These are phyloP conservation scores for Propithecus perrieri DNA, from an alignment of 2,797 vertebrate species.

Conservation along the genomic window DNA sequence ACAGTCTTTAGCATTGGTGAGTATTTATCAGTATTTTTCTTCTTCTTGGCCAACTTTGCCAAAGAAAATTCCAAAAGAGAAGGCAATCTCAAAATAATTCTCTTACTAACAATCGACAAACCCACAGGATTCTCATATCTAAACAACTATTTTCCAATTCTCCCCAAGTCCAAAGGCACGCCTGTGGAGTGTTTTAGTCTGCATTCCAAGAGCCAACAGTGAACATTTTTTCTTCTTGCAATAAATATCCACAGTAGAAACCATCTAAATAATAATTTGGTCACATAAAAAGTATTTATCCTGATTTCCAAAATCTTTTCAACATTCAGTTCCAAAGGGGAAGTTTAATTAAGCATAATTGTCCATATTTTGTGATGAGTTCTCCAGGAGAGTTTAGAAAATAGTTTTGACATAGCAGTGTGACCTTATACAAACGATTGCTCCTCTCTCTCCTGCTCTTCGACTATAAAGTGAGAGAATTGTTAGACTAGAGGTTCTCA, in stretches of 20 bases:
- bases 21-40: background rate
- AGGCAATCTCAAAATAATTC: conserved; percentile 49
- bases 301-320: conserved; percentile 22
- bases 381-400: background rate
- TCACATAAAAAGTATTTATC: background rate
- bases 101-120: conserved; percentile 24
- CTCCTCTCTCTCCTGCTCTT: background rate
- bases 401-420: background rate
- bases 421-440: background rate
- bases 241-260: background rate
- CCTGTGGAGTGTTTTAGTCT: background rate
- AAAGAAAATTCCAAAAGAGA: conserved; percentile 31
- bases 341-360: background rate
- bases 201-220: background rate
- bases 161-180: background rate
- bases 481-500: background rate
- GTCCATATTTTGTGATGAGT: background rate
- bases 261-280: background rate
- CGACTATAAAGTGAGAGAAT: background rate
- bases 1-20: background rate
- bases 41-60: conserved; percentile 4
- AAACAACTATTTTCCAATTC: conserved; percentile 16
- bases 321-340: background rate
- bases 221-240: background rate
- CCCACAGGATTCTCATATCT: background rate